Evolutionary conservation across 30 jellyfish, hydroid and myxozoan species (phyloP).

Genomic region (Aurelia sp.): DNA sequence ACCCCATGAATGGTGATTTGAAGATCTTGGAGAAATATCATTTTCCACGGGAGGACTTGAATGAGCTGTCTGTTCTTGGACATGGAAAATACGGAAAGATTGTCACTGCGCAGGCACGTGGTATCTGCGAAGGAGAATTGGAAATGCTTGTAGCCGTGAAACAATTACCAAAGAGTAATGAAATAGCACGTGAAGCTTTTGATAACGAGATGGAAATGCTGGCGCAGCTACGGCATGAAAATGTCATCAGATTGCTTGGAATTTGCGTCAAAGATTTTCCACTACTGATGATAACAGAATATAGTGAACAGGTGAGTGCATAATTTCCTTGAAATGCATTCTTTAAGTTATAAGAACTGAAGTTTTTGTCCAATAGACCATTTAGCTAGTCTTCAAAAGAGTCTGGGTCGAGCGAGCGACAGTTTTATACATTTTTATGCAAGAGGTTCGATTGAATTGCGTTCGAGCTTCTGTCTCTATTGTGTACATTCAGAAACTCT

Average conservation of each 20-base stretch:
- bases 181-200: slow-evolving; percentile 67
- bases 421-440: too few relatives aligned
- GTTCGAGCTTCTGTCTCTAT: too few relatives aligned
- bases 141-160: slow-evolving; percentile 83
- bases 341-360: too few relatives aligned
- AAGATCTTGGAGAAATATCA: slow-evolving; percentile 59
- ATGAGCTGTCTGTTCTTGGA: slow-evolving; percentile 70
- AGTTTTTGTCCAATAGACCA: too few relatives aligned
- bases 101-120: slow-evolving; percentile 81
- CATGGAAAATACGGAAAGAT: slow-evolving; percentile 91
- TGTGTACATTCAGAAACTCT: too few relatives aligned
- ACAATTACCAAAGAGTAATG: slow-evolving; percentile 64
- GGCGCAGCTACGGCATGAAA: slow-evolving; percentile 68
- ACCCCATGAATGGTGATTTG: slow-evolving; percentile 68
- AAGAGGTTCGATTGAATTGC: too few relatives aligned
- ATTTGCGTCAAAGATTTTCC: slow-evolving; percentile 72
- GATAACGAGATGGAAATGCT: slow-evolving; percentile 81
- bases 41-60: slow-evolving; percentile 70
- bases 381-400: too few relatives aligned
- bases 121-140: slow-evolving; percentile 60
- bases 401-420: too few relatives aligned
- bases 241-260: slow-evolving; percentile 80
- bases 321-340: neutral
- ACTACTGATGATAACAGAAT: slow-evolving; percentile 73
- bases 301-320: slow-evolving; percentile 80